These are phyloP conservation scores for Daboia siamensis DNA, from an alignment of 2,113 vertebrate genomes.

Conservation along the genomic window DNA sequence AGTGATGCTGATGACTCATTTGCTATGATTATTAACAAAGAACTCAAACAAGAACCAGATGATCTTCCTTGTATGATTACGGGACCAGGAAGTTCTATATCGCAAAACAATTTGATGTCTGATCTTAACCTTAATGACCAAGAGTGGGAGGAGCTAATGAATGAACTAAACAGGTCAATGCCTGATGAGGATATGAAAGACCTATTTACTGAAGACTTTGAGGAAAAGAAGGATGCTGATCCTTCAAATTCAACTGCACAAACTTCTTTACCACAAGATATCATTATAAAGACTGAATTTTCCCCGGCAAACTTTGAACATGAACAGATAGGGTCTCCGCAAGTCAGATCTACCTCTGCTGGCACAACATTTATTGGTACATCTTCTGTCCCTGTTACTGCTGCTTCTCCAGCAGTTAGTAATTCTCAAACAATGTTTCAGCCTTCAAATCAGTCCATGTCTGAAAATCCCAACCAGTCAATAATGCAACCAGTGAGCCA, in stretches of 20 bases:
- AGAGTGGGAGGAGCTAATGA: slow-evolving; percentile 97
- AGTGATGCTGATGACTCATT: slow-evolving; percentile 75
- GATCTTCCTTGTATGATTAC: slow-evolving; percentile 89
- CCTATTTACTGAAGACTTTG: slow-evolving; percentile 93
- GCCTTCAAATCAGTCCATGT: slow-evolving; percentile 63
- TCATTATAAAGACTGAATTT: slow-evolving; percentile 88
- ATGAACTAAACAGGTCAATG: slow-evolving; percentile 93
- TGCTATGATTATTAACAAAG: slow-evolving; percentile 76
- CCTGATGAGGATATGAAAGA: slow-evolving; percentile 96
- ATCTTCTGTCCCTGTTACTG: slow-evolving; percentile 76
- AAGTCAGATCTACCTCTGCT: slow-evolving; percentile 81
- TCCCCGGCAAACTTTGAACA: slow-evolving; percentile 86
- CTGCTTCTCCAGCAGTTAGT: slow-evolving; percentile 74
- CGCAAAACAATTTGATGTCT: slow-evolving; percentile 87
- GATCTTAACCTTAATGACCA: slow-evolving; percentile 97
- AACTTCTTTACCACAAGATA: slow-evolving; percentile 76
- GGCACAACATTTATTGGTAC: slow-evolving; percentile 78
- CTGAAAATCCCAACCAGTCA: slow-evolving; percentile 63
- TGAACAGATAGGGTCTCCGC: slow-evolving; percentile 85
- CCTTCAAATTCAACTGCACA: slow-evolving; percentile 72
- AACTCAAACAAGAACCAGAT: slow-evolving; percentile 95
- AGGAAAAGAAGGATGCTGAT: slow-evolving; percentile 91
- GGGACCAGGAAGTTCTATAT: slow-evolving; percentile 77
- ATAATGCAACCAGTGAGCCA: slow-evolving; percentile 73
- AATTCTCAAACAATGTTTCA: slow-evolving; percentile 74